Base-by-base conservation (phyloP, 2,113 vertebrate species). In the Trematocara nigrifrons region DNA sequence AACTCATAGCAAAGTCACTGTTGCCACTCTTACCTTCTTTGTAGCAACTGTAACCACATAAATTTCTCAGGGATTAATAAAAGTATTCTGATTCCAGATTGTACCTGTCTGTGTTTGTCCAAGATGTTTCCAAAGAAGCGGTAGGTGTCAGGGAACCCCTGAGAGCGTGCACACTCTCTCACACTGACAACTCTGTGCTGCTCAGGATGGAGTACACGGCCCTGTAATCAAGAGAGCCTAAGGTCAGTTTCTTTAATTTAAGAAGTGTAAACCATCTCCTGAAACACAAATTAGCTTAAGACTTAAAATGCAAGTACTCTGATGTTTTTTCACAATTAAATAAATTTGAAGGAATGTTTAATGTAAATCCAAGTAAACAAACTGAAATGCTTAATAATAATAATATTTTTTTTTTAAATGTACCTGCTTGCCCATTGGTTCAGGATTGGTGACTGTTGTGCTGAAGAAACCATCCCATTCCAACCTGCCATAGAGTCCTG, bases 391-490 rank as follows among this genome's bases (percentile, higher is more conserved):
- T 64, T n/a, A 64, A 57, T n/a, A 57, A 29, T 29, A 29, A 29
- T 5, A 22, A 22, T 22, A 31, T 31, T 4, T n/a, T n/a, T n/a
- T n/a, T n/a, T n/a, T n/a, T n/a, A n/a, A 26, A 26, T 26, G 8
- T 76, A 99, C 98, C 98, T 99, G 98, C 92, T 99, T 99, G 94
- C 98, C 98, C 98, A 99, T 99, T 26, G 98, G 98, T 91, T 99
- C 98, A 0, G 98, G 98, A 89, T 99, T 99, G 89, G 98, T 99
- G 77, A 99, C 98, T 0, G 98, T 99, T 5, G 98, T 99, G 95
- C 98, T 99, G 95, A 99, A 99, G 96, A 99, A 99, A 9, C 98
- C 98, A 0, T 99, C 98, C 98, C 98, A 99, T 91, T 99, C 98
- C 69, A 99, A 89, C 13, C 98, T 95, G 10, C 98, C 98, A 0